Conservation (phyloP, 2,797 vertebrate species). For the Eupleurogrammus muticus region DNA sequence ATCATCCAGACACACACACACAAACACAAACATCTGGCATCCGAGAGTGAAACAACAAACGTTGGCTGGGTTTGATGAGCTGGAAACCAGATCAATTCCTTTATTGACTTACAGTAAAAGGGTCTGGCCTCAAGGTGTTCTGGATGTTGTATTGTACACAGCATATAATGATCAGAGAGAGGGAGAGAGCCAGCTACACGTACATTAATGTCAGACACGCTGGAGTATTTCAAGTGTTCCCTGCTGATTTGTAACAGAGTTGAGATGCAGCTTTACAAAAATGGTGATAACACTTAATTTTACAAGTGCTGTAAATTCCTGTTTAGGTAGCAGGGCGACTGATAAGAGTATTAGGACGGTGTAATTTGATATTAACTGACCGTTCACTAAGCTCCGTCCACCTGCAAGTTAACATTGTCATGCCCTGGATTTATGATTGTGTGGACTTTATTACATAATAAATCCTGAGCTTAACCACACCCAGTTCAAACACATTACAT, state of each 20-base stretch:
- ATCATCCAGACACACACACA: background rate
- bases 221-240: background rate
- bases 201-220: background rate
- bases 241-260: background rate
- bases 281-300: background rate
- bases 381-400: too few relatives aligned
- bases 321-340: background rate
- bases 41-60: constrained; percentile 15
- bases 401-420: background rate
- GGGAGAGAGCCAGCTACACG: background rate
- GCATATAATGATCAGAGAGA: constrained; percentile 28
- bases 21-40: background rate
- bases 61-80: constrained; percentile 33
- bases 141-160: background rate
- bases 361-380: constrained; percentile 3
- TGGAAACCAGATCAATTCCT: constrained; percentile 60
- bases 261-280: background rate
- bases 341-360: too few relatives aligned
- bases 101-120: constrained; percentile 54
- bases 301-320: background rate
- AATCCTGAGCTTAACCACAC: too few relatives aligned
- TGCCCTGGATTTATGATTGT: too few relatives aligned
- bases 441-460: too few relatives aligned
- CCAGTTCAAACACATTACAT: too few relatives aligned
- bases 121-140: constrained; percentile 14